These are phyloP conservation scores for Cantharis rufa DNA, from an alignment of 2,888 invertebrate genomes.

Conservation along the genomic window DNA sequence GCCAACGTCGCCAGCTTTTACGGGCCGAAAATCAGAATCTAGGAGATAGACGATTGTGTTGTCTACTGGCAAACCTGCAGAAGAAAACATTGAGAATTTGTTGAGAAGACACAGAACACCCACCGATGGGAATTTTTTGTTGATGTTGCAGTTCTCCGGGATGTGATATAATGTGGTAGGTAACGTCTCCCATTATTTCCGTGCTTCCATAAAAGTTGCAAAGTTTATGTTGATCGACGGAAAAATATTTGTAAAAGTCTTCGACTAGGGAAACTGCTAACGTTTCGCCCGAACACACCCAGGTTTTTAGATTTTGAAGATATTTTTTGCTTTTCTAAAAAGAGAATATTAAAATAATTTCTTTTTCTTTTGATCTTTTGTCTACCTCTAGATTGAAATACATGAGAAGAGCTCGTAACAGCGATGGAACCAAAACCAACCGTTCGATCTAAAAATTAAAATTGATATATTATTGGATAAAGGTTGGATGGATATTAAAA, in stretches of 20 bases:
- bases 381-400: slow-evolving; percentile 66
- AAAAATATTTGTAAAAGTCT: slow-evolving; percentile 77
- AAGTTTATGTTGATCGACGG: slow-evolving; percentile 66
- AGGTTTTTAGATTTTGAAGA: slow-evolving; percentile 68
- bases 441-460: slow-evolving; percentile 67
- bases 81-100: slow-evolving; percentile 1
- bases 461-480: neutral
- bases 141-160: slow-evolving; percentile 63
- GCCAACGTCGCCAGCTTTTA: slow-evolving; percentile 74
- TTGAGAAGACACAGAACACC: slow-evolving; percentile 38
- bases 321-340: slow-evolving; percentile 54
- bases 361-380: neutral
- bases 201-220: slow-evolving; percentile 92
- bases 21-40: slow-evolving; percentile 73
- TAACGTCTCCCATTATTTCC: slow-evolving; percentile 90
- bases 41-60: slow-evolving; percentile 82
- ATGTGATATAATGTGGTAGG: slow-evolving; percentile 71
- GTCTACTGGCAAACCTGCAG: slow-evolving; percentile 72
- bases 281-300: slow-evolving; percentile 89
- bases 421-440: slow-evolving; percentile 83
- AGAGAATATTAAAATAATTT: neutral
- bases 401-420: slow-evolving; percentile 78
- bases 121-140: slow-evolving; percentile 82
- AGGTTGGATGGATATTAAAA: slow-evolving; percentile 1
- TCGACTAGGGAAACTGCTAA: slow-evolving; percentile 71